These are phyloP conservation scores for Plebejus anna DNA, from an alignment of 2,888 invertebrate genomes.

Conservation along the genomic window DNA sequence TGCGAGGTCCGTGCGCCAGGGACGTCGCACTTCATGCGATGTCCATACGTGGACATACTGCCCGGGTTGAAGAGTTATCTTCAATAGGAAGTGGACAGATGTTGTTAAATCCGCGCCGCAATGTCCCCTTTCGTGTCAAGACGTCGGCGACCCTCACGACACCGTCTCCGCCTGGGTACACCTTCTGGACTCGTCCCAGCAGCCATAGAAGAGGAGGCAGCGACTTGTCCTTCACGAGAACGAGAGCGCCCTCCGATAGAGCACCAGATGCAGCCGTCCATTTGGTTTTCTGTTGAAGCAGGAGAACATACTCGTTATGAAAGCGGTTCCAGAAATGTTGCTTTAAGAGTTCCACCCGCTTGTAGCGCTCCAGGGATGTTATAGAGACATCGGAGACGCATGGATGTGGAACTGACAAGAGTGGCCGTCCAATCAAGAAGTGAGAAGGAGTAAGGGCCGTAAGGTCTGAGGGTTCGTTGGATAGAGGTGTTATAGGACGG, in stretches of 20 bases:
- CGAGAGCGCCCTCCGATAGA: slow-evolving; percentile 17
- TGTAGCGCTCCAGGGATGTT: slow-evolving; percentile 30
- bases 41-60: too few relatives aligned
- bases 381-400: slow-evolving; percentile 29
- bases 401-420: slow-evolving; percentile 34
- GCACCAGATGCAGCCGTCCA: slow-evolving; percentile 7
- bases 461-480: slow-evolving; percentile 40
- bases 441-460: slow-evolving; percentile 45
- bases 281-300: slow-evolving; percentile 14
- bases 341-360: slow-evolving; percentile 33
- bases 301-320: slow-evolving; percentile 3
- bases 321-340: slow-evolving; percentile 32
- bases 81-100: too few relatives aligned
- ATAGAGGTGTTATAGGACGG: slow-evolving; percentile 41
- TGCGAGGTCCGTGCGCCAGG: too few relatives aligned
- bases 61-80: too few relatives aligned
- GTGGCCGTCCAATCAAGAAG: slow-evolving; percentile 43
- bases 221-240: slow-evolving; percentile 33
- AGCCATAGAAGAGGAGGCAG: slow-evolving; percentile 12
- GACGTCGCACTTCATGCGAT: too few relatives aligned
- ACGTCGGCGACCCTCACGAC: slow-evolving; percentile 31
- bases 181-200: too few relatives aligned
- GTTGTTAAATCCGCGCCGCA: slow-evolving; percentile 27
- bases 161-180: slow-evolving; percentile 27
- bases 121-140: slow-evolving; percentile 19